These are phyloP conservation scores for Epinotia bilunana DNA, from an alignment of 2,888 invertebrate genomes.

Conservation along the genomic window DNA sequence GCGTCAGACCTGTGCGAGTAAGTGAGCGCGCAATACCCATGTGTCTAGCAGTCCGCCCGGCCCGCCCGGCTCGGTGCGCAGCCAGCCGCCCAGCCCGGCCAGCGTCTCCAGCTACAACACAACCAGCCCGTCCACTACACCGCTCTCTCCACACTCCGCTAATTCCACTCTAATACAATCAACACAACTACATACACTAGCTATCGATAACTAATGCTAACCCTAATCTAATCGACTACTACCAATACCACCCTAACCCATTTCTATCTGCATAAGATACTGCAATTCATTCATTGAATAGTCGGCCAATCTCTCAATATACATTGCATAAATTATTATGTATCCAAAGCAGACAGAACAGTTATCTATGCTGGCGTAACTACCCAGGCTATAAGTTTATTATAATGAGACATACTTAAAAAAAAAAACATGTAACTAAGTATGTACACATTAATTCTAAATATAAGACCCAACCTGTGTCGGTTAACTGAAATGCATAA, in stretches of 20 bases:
- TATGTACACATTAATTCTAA: neutral
- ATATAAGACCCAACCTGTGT: neutral
- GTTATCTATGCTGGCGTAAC: too few relatives aligned
- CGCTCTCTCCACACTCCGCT: conserved; percentile 47
- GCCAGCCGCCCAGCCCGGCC: conserved; percentile 81
- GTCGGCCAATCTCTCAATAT: too few relatives aligned
- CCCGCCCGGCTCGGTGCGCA: conserved; percentile 78
- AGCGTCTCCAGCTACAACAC: conserved; percentile 84
- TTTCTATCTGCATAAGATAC: neutral
- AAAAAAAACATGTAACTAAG: neutral
- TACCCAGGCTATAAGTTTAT: too few relatives aligned
- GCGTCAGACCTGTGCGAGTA: conserved; percentile 84
- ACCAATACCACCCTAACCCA: neutral
- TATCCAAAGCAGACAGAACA: too few relatives aligned
- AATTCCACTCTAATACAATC: conserved; percentile 31
- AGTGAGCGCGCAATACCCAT: conserved; percentile 85
- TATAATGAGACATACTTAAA: too few relatives aligned
- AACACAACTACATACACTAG: conserved; percentile 20
- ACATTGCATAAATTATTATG: too few relatives aligned
- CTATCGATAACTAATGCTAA: neutral
- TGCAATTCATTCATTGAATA: neutral
- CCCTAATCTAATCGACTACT: conserved; percentile 7
- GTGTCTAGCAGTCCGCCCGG: conserved; percentile 79
- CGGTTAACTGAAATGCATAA: conserved; percentile 1
- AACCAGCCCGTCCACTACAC: conserved; percentile 61